A percentile compares a stretch with the other conserved stretches of the same genome.
Evolutionary conservation across 2,113 vertebrate genomes (phyloP).

Genomic region (Sakesphorus luctuosus): DNA sequence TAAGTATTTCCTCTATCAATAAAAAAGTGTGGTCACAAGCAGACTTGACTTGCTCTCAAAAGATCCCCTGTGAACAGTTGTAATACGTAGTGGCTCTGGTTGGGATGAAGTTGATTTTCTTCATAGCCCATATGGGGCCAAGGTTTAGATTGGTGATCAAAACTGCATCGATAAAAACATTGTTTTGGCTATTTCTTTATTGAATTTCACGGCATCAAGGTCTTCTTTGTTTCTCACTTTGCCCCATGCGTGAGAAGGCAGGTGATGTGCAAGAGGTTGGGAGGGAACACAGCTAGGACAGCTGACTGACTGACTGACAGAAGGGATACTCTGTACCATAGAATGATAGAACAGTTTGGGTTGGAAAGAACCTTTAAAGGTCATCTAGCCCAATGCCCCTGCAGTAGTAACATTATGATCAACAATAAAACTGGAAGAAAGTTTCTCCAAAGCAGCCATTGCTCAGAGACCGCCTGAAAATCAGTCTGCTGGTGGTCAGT

Average conservation of each 20-base stretch:
- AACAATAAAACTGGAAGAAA: background rate
- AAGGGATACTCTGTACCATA: background rate
- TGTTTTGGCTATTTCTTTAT: background rate
- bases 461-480: background rate
- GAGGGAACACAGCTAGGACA: background rate
- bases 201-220: background rate
- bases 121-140: background rate
- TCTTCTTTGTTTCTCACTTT: background rate
- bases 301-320: background rate
- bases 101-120: background rate
- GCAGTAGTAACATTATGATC: background rate
- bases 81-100: background rate
- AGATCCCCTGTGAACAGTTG: background rate
- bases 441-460: background rate
- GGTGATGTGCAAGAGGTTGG: background rate
- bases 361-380: background rate
- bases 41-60: background rate
- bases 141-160: background rate
- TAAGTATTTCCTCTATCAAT: background rate
- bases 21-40: background rate
- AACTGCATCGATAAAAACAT: background rate
- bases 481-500: background rate
- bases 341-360: background rate
- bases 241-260: rapidly evolving
- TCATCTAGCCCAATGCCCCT: background rate